Conservation (phyloP, 1,140 invertebrate species). For the Drosophila pseudoobscura region DNA sequence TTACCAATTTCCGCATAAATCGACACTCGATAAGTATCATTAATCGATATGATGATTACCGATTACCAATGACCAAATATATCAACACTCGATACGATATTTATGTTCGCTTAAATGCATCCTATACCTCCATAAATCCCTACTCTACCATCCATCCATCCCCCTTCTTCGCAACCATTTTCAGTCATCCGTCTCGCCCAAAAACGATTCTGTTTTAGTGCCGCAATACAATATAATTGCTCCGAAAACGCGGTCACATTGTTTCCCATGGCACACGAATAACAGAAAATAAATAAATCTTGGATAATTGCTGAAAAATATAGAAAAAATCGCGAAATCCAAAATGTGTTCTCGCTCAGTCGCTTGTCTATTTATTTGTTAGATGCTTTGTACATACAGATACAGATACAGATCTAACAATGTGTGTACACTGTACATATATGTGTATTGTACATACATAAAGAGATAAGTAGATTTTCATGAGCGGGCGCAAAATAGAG, state of each 20-base stretch:
- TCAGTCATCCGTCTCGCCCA: slow-evolving; percentile 2
- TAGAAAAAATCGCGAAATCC: slow-evolving; percentile 17
- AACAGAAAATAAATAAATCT: slow-evolving; percentile 19
- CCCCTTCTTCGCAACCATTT: slow-evolving; percentile 23
- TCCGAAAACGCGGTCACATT: not conserved
- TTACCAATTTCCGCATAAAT: too few species aligned
- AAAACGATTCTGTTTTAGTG: slow-evolving; percentile 8
- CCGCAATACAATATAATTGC: slow-evolving; percentile 9
- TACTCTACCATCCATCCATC: not conserved
- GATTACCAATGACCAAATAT: too few species aligned
- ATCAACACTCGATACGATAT: too few species aligned
- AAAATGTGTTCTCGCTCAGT: slow-evolving; percentile 25
- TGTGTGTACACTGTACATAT: too few species aligned
- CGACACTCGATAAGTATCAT: too few species aligned
- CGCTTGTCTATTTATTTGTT: slow-evolving; percentile 22
- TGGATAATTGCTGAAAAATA: slow-evolving; percentile 22
- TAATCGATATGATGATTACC: too few species aligned
- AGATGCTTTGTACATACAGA: slow-evolving; percentile 7
- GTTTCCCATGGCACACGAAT: slow-evolving; percentile 10
- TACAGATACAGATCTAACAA: too few species aligned
- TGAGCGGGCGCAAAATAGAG: slow-evolving; percentile 57
- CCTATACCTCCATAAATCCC: too few species aligned
- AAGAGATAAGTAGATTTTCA: slow-evolving; percentile 50
- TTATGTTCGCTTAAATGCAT: too few species aligned
- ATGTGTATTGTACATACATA: slow-evolving; percentile 12